phyloP scores from a whole-genome alignment of 1,140 invertebrate genomes.

The Tetragnatha versicolor region DNA sequence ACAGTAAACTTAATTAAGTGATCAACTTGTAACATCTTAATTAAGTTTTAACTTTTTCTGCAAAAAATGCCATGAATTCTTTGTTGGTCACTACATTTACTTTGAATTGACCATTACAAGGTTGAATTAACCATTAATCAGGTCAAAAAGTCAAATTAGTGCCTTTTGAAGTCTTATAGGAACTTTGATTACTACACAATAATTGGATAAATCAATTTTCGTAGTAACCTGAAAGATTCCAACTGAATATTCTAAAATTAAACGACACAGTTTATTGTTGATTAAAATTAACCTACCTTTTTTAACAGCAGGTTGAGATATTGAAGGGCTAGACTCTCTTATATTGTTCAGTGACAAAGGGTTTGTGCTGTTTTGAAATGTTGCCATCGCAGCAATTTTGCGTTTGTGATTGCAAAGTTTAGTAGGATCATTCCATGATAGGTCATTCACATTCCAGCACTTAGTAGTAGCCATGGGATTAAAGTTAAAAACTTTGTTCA shows the following conservation, averaged over 20 bases:
- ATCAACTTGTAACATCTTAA: neutral
- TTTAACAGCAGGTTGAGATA: constrained; percentile 6
- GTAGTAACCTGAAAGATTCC: no score
- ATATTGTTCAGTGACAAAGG: constrained; percentile 6
- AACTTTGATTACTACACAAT: no score
- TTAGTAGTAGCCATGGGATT: constrained; percentile 83
- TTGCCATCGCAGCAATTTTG: constrained; percentile 74
- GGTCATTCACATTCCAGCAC: constrained; percentile 68
- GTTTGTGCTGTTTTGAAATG: constrained; percentile 60
- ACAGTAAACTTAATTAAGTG: neutral
- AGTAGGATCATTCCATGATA: constrained; percentile 64
- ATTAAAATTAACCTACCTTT: constrained; percentile 19
- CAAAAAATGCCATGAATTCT: no score
- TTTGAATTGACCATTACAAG: no score
- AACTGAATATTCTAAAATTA: no score
- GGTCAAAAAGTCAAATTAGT: no score
- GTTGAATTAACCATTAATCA: no score
- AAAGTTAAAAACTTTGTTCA: constrained; percentile 91
- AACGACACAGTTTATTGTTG: no score
- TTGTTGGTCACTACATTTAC: no score
- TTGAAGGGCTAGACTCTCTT: constrained; percentile 8
- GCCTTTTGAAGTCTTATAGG: no score
- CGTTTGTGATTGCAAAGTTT: constrained; percentile 87
- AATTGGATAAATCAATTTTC: no score
- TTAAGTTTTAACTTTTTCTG: no score